phyloP scores from a whole-genome alignment of 2,113 vertebrate species.

The Prietella phreatophila region DNA sequence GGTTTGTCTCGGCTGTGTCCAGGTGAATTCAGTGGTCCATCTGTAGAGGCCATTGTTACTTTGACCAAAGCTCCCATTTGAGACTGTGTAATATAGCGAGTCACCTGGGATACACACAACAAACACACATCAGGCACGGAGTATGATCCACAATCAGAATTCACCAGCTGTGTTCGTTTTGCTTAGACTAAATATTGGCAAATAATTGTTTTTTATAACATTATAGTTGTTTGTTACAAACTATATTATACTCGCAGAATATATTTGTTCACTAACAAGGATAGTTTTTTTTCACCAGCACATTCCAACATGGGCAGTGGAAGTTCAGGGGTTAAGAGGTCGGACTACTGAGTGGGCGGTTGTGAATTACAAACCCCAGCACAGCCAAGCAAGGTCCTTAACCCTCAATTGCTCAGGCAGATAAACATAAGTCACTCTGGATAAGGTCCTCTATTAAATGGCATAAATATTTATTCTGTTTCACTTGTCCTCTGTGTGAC shows the following conservation, averaged over 20 bases:
- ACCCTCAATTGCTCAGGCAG: too few relatives aligned
- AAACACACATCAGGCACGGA: background rate
- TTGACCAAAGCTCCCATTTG: accelerated
- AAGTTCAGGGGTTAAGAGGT: too few relatives aligned
- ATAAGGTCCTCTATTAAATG: too few relatives aligned
- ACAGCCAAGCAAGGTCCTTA: too few relatives aligned
- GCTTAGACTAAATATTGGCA: background rate
- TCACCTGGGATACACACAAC: conserved; percentile 26
- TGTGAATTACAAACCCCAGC: background rate
- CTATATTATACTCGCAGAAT: too few relatives aligned
- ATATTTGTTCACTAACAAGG: background rate
- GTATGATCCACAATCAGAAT: background rate
- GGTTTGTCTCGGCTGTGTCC: background rate
- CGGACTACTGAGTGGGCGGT: too few relatives aligned
- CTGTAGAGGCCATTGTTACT: conserved; percentile 30
- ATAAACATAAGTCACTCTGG: too few relatives aligned
- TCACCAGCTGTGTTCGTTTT: background rate
- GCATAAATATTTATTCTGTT: background rate
- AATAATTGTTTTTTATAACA: background rate
- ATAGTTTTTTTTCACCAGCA: too few relatives aligned
- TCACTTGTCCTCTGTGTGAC: background rate
- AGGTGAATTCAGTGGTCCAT: background rate
- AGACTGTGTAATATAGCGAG: conserved; percentile 31
- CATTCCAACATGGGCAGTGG: too few relatives aligned
- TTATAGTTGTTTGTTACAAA: background rate